These are phyloP conservation scores for Porites divaricata DNA, from an alignment of 92 coral and sea anemone genomes.

Conservation along the genomic window DNA sequence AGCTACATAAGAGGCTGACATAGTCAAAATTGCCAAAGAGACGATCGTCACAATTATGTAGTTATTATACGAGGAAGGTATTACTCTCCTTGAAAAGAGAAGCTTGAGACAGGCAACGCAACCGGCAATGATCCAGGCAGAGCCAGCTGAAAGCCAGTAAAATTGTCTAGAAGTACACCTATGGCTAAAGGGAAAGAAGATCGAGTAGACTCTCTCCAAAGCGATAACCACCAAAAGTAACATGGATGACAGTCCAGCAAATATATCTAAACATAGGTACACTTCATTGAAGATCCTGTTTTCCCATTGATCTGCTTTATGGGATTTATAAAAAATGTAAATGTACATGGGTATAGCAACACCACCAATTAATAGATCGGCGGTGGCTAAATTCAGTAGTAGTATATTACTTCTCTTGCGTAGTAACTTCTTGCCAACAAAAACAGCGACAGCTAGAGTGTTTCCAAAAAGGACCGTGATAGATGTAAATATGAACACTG, in stretches of 20 bases:
- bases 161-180: constrained; percentile 42
- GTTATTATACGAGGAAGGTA: constrained; percentile 43
- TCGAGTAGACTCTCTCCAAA: constrained; percentile 71
- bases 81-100: constrained; percentile 30
- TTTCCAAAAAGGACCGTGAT: constrained; percentile 71
- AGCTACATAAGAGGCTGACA: constrained; percentile 60
- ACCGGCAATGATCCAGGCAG: constrained; percentile 64
- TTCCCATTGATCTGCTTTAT: constrained; percentile 36
- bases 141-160: constrained; percentile 52
- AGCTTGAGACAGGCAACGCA: constrained; percentile 59
- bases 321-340: constrained; percentile 52
- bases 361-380: constrained; percentile 77
- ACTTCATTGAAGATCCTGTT: constrained; percentile 28
- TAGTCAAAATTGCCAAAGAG: constrained; percentile 58
- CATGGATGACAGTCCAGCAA: constrained; percentile 81
- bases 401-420: constrained; percentile 78
- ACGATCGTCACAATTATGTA: constrained; percentile 62
- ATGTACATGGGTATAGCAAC: constrained; percentile 83
- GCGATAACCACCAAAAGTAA: constrained; percentile 74
- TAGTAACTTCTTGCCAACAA: constrained; percentile 64
- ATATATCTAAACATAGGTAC: constrained; percentile 69
- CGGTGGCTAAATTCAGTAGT: constrained; percentile 78
- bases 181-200: constrained; percentile 69
- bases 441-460: constrained; percentile 67
- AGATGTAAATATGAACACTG: constrained; percentile 57